Evolutionary conservation across 2,888 invertebrate species (phyloP), one percentile per base, ranked within the genome.

Genomic region (Rotaria magnacalcarata): DNA sequence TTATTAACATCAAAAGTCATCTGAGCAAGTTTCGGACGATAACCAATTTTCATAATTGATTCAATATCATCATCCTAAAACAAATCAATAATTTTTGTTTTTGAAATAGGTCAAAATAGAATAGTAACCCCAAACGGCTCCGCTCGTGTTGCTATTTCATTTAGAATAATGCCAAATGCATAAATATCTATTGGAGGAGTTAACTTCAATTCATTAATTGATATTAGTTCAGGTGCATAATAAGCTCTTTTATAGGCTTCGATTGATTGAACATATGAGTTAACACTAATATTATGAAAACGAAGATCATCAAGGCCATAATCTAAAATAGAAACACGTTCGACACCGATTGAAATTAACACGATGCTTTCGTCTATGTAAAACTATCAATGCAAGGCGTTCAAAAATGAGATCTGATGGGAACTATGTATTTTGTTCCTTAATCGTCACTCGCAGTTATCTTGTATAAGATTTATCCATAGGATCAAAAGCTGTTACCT

Each of bases 61-160:
- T 85, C 85, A 0, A 88, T 87, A 85, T 89, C 89, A 87, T 89
- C 89, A 52, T 89, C 89, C 89, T 89, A 54, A 27, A 85, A 58
- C 50, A 27, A 34, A 58, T 56, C 56, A 58, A 58, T 27, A 84
- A 58, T 11, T 34, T 6, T 10, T 2, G 2, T 34, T 34, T 34
- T 34, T 34, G 34, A 34, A 1, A 34, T 34, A 34, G 2, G 50
- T 6, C 2, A 16, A 27, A 41, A 84, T 6, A n/a, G 5, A 50
- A 41, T 19, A 84, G 87, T 84, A 87, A 90, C 90, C 87, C 89
- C 89, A 85, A 89, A 89, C 8, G 89, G 89, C 85, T 89, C 90
- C 80, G 88, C 88, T 84, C 90, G 87, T 0, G 88, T 89, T 14
- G 89, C 89, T 43, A 90, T 89, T 87, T 90, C 90, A n/a, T 89